These are phyloP conservation scores for Uria aalge DNA, from an alignment of 2,113 vertebrate species.

Conservation along the genomic window DNA sequence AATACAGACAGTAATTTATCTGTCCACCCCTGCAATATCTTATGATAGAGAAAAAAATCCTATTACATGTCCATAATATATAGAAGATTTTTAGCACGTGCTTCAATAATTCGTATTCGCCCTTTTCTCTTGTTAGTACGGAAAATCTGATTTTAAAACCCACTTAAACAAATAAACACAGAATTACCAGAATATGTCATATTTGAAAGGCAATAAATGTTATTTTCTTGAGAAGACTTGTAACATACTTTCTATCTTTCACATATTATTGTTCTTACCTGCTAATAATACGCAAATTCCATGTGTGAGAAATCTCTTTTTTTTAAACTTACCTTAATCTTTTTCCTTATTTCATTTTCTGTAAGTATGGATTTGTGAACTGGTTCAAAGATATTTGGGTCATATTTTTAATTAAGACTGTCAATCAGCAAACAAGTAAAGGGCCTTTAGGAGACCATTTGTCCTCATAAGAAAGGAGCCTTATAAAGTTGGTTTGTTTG, in stretches of 20 bases:
- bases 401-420: background rate
- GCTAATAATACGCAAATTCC: background rate
- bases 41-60: slow-evolving; percentile 18
- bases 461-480: background rate
- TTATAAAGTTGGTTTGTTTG: background rate
- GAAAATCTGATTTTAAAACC: slow-evolving; percentile 40
- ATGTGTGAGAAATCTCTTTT: background rate
- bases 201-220: slow-evolving; percentile 8
- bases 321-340: background rate
- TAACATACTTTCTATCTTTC: background rate
- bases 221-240: slow-evolving; percentile 14
- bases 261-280: background rate
- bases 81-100: slow-evolving; percentile 12
- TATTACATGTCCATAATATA: slow-evolving; percentile 9
- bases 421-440: background rate
- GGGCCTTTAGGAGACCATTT: background rate
- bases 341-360: background rate
- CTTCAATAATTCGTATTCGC: background rate
- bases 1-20: slow-evolving; percentile 56
- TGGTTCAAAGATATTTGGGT: background rate
- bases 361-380: background rate
- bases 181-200: slow-evolving; percentile 37
- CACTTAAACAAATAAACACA: slow-evolving; percentile 50
- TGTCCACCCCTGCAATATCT: slow-evolving; percentile 36
- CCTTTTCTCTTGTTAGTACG: slow-evolving; percentile 33